Percentiles rank a stretch among this genome's conserved stretches.
Conservation (phyloP, 1,140 invertebrate genomes). For the Centruroides vittatus region DNA sequence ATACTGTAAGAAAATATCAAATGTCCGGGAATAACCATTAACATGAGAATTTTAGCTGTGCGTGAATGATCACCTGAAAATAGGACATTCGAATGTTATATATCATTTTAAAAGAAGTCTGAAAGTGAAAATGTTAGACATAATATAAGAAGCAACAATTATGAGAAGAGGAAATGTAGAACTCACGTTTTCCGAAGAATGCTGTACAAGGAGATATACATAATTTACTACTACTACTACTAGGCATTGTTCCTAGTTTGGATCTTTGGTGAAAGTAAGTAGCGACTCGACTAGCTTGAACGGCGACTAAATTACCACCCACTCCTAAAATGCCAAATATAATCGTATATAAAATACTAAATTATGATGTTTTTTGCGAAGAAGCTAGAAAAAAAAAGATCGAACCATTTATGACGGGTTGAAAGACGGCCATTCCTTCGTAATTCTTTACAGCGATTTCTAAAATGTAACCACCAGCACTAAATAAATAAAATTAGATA, state of each 20-base stretch:
- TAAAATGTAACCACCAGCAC: slow-evolving; percentile 30
- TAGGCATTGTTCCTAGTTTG: slow-evolving; percentile 49
- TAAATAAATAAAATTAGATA: slow-evolving; percentile 9
- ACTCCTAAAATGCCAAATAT: slow-evolving; percentile 40
- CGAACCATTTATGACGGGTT: slow-evolving; percentile 32
- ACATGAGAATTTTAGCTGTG: slow-evolving; percentile 59
- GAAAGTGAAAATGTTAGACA: too few species aligned
- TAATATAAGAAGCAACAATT: too few species aligned
- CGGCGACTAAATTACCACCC: slow-evolving; percentile 83
- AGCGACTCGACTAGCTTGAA: slow-evolving; percentile 81
- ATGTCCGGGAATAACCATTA: slow-evolving; percentile 85
- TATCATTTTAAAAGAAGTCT: too few species aligned
- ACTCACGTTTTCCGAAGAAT: slow-evolving; percentile 60
- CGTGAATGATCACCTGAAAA: slow-evolving; percentile 28
- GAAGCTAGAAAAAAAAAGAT: slow-evolving; percentile 23
- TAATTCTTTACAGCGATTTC: slow-evolving; percentile 26
- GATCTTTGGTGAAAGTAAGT: slow-evolving; percentile 54
- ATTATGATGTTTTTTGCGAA: too few species aligned
- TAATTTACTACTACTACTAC: slow-evolving; percentile 27
- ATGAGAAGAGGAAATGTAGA: too few species aligned
- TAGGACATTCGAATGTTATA: not conserved
- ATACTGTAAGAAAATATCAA: slow-evolving; percentile 81
- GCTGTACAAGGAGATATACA: slow-evolving; percentile 63
- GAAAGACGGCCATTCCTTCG: slow-evolving; percentile 29
- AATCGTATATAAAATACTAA: too few species aligned